phyloP scores from a whole-genome alignment of 92 coral and sea anemone species.

The Siderastrea radians region DNA sequence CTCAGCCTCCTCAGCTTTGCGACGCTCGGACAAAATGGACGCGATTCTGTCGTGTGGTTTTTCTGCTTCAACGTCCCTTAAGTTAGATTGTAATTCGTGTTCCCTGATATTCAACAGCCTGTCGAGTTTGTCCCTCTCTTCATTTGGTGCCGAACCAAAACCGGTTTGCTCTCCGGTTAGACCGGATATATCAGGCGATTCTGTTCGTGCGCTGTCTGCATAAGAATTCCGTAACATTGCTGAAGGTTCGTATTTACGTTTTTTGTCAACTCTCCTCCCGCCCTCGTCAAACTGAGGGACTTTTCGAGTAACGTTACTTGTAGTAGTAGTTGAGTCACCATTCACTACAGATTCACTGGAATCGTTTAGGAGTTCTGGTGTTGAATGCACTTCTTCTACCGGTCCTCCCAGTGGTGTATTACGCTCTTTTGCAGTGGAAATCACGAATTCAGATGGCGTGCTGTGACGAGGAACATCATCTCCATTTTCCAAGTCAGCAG shows the following conservation, averaged over 20 bases:
- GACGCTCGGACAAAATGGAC: constrained; percentile 38
- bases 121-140: constrained; percentile 36
- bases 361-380: neutral
- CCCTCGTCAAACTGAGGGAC: neutral
- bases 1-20: constrained; percentile 49
- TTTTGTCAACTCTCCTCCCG: neutral
- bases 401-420: neutral
- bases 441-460: constrained; percentile 23
- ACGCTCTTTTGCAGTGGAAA: neutral
- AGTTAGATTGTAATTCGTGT: neutral
- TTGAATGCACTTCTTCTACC: neutral
- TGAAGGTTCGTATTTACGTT: constrained; percentile 6
- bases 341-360: neutral
- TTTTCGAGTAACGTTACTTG: neutral
- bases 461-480: constrained; percentile 33
- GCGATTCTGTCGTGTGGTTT: constrained; percentile 59
- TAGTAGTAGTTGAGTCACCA: neutral
- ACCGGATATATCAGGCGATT: neutral
- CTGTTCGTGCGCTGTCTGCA: neutral
- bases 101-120: constrained; percentile 13
- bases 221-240: neutral
- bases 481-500: constrained; percentile 28
- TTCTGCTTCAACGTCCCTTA: constrained; percentile 6
- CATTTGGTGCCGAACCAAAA: constrained; percentile 5
- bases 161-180: neutral